Percentiles rank a stretch among this genome's conserved stretches.
Evolutionary conservation across 2,113 vertebrate genomes (phyloP).

Genomic region (Myrmecophaga tridactyla): DNA sequence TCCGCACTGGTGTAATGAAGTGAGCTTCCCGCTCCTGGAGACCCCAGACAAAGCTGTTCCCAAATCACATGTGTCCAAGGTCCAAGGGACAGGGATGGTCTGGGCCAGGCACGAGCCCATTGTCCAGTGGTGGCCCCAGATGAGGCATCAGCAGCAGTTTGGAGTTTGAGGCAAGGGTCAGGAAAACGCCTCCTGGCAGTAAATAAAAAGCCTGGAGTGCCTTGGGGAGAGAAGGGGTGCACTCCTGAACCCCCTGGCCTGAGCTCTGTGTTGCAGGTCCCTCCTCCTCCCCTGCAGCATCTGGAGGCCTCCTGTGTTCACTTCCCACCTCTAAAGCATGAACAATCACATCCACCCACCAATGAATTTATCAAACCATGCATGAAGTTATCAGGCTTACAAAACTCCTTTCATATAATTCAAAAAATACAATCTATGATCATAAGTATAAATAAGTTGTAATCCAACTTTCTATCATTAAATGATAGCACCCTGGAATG

Average conservation of each 20-base stretch:
- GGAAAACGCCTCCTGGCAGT: fast-evolving
- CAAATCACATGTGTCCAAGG: too few species aligned
- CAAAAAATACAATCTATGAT: not conserved
- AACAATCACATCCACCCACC: fast-evolving
- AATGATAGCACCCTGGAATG: not conserved
- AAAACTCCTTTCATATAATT: not conserved
- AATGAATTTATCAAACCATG: not conserved
- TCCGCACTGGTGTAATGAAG: too few species aligned
- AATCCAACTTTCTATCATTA: not conserved
- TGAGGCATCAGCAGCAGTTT: too few species aligned
- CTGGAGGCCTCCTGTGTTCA: fast-evolving
- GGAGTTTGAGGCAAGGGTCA: not conserved
- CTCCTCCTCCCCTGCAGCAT: fast-evolving
- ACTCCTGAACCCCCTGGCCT: fast-evolving
- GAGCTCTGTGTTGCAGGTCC: fast-evolving
- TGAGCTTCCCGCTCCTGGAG: too few species aligned
- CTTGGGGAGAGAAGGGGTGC: fast-evolving
- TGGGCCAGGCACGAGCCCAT: fast-evolving
- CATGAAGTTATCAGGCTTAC: not conserved
- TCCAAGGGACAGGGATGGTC: not conserved
- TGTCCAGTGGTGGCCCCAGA: not conserved
- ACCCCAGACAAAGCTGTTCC: too few species aligned
- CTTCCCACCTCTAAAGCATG: fast-evolving
- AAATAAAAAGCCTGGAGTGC: not conserved
- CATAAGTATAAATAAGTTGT: not conserved